Evolutionary conservation across 1,140 invertebrate species (phyloP), one percentile per base, ranked within the genome.

Genomic region (Drosophila asahinai): DNA sequence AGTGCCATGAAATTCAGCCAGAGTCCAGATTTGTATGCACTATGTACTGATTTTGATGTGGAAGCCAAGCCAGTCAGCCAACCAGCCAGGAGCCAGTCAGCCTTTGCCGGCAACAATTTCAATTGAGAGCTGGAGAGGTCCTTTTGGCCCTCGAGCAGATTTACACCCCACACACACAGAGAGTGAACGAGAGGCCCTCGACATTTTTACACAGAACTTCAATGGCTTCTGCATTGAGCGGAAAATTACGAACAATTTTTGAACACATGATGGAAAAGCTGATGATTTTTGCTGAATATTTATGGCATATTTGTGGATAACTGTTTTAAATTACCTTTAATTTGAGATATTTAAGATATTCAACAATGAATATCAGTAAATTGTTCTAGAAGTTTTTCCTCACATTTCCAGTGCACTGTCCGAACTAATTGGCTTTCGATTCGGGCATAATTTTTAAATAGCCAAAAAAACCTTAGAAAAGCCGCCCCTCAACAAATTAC

Each of bases 11-110:
- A 60, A 67, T 48, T 60, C 36, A 64, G 54, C 58, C 12, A 74
- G 30, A 54, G 70, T 59, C 52, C 54, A 72, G 67, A 72, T 60
- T 73, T 73, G 66, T 58, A 51, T 73, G 45, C 54, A 73, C 71
- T 52, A 61, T 52, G 38, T 60, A 36, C 27, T 60, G 55, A 72
- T 71, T 59, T 71, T 71, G 65, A 72, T 71, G 67, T 71, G 66
- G 66, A 72, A 54, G 55, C 70, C 55, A 54, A 54, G 54, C 19
- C 54, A 55, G 52, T 22, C 33, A 25, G 27, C n/a, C 27, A 57
- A 57, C 19, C 12, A 40, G 54, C 14, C 19, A 57, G 36, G 22
- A 52, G 27, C n/a, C 27, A 38, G 36, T 36, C 54, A 38, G 36
- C 58, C 8, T 64, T 67, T 42, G 9, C 30, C 22, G 30, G n/a